Base-by-base conservation (phyloP, 2,113 vertebrate species). In the Poeciliopsis retropinna region DNA sequence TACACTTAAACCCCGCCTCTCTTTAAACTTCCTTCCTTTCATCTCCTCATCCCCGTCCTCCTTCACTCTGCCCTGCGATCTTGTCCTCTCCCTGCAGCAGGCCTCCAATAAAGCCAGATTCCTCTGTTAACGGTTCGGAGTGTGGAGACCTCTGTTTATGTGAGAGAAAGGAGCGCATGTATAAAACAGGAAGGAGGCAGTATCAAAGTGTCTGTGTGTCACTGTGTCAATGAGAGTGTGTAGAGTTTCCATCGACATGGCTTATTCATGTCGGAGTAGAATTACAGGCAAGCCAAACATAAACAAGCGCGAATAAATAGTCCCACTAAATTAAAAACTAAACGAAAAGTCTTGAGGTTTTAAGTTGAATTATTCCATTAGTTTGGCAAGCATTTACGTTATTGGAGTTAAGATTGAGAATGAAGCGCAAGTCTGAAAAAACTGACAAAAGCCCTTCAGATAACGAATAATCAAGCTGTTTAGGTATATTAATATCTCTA, bases 251-350 rank as follows among this genome's bases (percentile, higher is more conserved):
- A 39, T 63, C 79, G 29, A 27, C 76, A 87, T 91, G 75, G 84
- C 34, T 89, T 88, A 88, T 89, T 91, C 70, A 91, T 82, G 29
- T 47, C 31, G 72, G 86, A 63, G 34, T 84, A 72, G 72, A 60
- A 68, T 89, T 89, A 73, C 87, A 78, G 51, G 60, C 44, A 8
- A 37, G 63, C 65, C 66, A 65, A 63, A 72, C 12, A 73, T 71
- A 76, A 62, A 72, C 25, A 70, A 10, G 15, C 70, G 28, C 25
- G 15, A 7, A 60, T 14, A 39, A 14, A 5, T 37, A 28, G 37
- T 31, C 17, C 32, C 51, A 5, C 10, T 30, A 7, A 57, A 8
- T 57, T n/a, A n/a, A 57, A 57, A 57, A 57, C 25, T 57, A 10
- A 57, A 9, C 2, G 2, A n/a, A 10, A n/a, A 57, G 25, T 10